Percentiles rank a stretch among this genome's conserved stretches.
phyloP scores from a whole-genome alignment of 2,797 vertebrate genomes.

The Gymnocypris eckloni region DNA sequence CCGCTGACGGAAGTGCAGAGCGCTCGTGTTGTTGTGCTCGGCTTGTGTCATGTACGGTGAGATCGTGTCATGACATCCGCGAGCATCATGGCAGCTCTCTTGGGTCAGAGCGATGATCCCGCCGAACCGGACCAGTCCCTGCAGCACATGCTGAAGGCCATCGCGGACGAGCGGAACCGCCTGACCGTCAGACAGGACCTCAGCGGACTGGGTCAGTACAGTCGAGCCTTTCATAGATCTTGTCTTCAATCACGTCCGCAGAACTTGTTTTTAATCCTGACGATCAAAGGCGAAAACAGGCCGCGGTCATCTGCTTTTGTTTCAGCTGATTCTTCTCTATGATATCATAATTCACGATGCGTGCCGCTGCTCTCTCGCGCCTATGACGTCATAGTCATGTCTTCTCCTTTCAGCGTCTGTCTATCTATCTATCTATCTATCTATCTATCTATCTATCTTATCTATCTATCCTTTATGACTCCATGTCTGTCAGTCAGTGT shows the following conservation, averaged over 20 bases:
- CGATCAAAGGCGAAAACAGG: not conserved
- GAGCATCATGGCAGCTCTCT: constrained; percentile 81
- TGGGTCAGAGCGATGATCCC: constrained; percentile 74
- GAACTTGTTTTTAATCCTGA: not conserved
- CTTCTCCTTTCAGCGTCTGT: not conserved
- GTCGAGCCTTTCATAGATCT: not conserved
- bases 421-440: not conserved
- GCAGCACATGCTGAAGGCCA: constrained; percentile 83
- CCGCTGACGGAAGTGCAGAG: constrained; percentile 32
- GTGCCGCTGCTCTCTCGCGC: not conserved
- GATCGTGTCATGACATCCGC: constrained; percentile 77
- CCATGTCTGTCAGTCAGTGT: not conserved
- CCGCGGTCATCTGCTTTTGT: constrained; percentile 15
- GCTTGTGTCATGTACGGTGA: not conserved
- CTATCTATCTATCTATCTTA: not conserved
- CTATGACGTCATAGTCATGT: constrained; percentile 25
- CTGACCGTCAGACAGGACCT: constrained; percentile 78
- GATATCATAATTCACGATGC: constrained; percentile 14
- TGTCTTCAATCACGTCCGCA: not conserved
- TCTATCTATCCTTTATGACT: not conserved
- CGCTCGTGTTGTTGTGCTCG: constrained; percentile 54
- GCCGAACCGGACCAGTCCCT: constrained; percentile 79
- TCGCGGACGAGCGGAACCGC: constrained; percentile 80
- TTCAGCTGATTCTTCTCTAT: not conserved
- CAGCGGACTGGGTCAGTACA: constrained; percentile 77